These are phyloP conservation scores for Chaetorhynchus papuensis DNA, from an alignment of 2,113 vertebrate genomes.

Conservation along the genomic window DNA sequence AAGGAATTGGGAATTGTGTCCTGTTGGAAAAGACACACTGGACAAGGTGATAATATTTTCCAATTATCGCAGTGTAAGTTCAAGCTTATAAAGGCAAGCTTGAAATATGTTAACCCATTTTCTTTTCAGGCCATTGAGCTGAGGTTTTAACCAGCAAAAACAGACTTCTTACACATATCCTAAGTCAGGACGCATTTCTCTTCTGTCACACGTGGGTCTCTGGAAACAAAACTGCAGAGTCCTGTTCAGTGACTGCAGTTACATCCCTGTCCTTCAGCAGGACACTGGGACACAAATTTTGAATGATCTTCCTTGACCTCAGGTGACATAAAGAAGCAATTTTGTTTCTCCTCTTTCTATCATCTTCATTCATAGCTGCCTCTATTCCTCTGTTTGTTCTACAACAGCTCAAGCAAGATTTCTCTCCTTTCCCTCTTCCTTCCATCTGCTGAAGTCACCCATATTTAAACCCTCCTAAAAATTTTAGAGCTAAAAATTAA, in stretches of 20 bases:
- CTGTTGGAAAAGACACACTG: background rate
- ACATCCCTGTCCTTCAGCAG: background rate
- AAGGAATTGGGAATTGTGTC: rapidly evolving
- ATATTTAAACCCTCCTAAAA: background rate
- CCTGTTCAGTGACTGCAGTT: rapidly evolving
- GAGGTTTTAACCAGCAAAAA: background rate
- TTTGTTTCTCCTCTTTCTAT: background rate
- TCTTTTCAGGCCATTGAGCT: background rate
- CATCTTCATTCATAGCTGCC: background rate
- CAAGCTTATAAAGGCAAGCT: background rate
- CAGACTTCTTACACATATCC: background rate
- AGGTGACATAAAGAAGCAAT: background rate
- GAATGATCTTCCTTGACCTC: background rate
- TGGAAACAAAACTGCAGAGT: background rate
- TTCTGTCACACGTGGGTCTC: rapidly evolving
- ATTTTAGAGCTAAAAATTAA: background rate
- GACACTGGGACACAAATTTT: background rate
- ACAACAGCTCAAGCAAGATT: background rate
- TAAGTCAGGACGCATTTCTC: rapidly evolving
- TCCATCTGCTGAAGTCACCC: background rate
- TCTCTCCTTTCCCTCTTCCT: background rate
- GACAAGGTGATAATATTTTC: background rate
- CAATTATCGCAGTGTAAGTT: background rate
- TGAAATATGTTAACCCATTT: background rate
- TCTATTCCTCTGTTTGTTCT: background rate